Evolutionary conservation across 2,113 vertebrate genomes (phyloP).

Genomic region (Brachyistius frenatus): DNA sequence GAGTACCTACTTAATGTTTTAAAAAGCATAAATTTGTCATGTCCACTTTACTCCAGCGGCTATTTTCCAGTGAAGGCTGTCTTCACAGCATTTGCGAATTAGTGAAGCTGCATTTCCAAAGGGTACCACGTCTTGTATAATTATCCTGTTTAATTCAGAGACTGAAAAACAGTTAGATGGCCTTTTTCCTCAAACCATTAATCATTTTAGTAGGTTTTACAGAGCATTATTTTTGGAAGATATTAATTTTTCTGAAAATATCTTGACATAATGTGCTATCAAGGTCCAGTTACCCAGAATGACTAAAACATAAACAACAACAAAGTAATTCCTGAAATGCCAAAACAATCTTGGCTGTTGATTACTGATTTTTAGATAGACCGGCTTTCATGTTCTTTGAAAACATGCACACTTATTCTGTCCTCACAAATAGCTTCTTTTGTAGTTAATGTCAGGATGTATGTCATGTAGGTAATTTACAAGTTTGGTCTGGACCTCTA

Average conservation of each 20-base stretch:
- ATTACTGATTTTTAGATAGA: no score
- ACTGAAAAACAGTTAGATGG: background rate
- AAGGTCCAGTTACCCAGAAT: no score
- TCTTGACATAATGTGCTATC: no score
- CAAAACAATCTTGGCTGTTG: background rate
- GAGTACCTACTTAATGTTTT: background rate
- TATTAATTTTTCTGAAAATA: background rate
- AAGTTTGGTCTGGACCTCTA: no score
- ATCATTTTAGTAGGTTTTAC: background rate
- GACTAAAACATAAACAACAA: background rate
- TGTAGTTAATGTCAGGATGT: no score
- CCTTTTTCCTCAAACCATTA: background rate
- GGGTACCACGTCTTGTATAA: background rate
- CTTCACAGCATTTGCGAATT: background rate
- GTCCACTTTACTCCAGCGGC: background rate
- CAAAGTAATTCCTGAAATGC: background rate
- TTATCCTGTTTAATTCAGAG: background rate
- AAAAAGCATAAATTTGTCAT: background rate
- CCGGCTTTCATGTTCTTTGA: no score
- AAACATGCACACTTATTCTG: background rate
- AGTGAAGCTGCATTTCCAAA: background rate
- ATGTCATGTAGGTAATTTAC: no score
- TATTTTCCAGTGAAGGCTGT: slow-evolving; percentile 5
- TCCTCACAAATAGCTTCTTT: no score
- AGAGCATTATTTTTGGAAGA: background rate